Evolutionary conservation across 2,113 vertebrate species (phyloP).

Genomic region (Equus quagga): DNA sequence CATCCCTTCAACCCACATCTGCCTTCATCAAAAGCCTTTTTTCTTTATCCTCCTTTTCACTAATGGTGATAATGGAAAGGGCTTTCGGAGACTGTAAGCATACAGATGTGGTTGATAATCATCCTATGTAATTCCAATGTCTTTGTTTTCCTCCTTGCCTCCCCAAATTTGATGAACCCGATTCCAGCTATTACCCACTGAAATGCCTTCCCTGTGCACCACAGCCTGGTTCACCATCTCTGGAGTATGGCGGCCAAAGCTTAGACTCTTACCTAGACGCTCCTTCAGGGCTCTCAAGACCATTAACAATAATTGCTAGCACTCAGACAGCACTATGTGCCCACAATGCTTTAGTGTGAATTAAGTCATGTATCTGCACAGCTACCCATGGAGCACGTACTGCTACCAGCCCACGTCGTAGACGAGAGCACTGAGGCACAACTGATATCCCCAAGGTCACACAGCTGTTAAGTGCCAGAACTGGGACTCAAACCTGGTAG

Average conservation of each 20-base stretch:
- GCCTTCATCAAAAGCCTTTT: not conserved
- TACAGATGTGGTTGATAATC: no score
- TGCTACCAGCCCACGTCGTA: not conserved
- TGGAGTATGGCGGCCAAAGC: not conserved
- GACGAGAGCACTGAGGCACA: not conserved
- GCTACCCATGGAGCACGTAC: not conserved
- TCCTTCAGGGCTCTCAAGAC: not conserved
- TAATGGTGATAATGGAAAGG: not conserved
- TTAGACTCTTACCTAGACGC: not conserved
- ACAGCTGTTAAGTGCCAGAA: not conserved
- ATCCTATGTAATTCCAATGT: not conserved
- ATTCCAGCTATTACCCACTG: not conserved
- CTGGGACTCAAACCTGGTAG: not conserved
- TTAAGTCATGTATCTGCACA: not conserved
- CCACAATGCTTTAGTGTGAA: not conserved
- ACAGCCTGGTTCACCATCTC: not conserved
- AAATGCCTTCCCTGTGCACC: not conserved
- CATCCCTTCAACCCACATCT: not conserved
- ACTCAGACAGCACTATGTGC: not conserved
- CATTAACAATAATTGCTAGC: not conserved
- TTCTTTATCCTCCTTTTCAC: not conserved
- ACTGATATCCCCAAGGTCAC: not conserved
- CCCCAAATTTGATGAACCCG: not conserved
- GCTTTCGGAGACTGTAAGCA: not conserved
- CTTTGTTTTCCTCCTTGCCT: not conserved